These are phyloP conservation scores for Empis stercorea DNA, from an alignment of 2,888 invertebrate species.

Conservation along the genomic window DNA sequence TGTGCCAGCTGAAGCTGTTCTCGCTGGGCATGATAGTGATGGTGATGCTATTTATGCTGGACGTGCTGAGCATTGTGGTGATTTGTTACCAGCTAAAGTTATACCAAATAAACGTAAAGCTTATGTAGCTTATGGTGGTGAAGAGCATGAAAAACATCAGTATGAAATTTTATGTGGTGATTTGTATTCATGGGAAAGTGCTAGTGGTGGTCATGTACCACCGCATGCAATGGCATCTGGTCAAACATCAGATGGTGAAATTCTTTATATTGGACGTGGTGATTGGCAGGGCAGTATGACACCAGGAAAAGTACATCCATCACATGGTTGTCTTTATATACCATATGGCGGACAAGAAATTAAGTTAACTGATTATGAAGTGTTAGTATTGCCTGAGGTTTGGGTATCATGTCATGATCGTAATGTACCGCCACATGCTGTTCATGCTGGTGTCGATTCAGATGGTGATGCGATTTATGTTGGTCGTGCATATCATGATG, in stretches of 20 bases:
- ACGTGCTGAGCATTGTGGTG: constrained; percentile 50
- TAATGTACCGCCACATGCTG: constrained; percentile 19
- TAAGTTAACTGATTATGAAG: constrained; percentile 35
- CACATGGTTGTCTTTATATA: constrained; percentile 39
- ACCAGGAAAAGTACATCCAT: constrained; percentile 44
- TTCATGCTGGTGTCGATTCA: constrained; percentile 30
- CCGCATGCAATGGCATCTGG: constrained; percentile 13
- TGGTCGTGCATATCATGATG: constrained; percentile 41
- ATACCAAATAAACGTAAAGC: constrained; percentile 47
- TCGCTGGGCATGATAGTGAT: constrained; percentile 55
- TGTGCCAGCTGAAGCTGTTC: constrained; percentile 35
- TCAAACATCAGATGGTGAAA: constrained; percentile 40
- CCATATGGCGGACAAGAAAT: constrained; percentile 39
- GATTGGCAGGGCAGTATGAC: constrained; percentile 43
- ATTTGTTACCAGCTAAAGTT: constrained; percentile 48
- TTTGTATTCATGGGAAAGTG: constrained; percentile 52
- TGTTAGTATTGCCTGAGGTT: constrained; percentile 31
- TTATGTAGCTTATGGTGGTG: constrained; percentile 48
- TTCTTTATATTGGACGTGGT: constrained; percentile 43
- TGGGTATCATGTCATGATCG: constrained; percentile 28
- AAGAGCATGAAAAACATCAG: constrained; percentile 48
- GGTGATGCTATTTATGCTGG: constrained; percentile 63
- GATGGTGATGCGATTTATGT: constrained; percentile 34
- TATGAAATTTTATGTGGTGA: constrained; percentile 53
- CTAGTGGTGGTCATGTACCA: constrained; percentile 48